A percentile compares a stretch with the other conserved stretches of the same genome.
Evolutionary conservation across 2,888 invertebrate species (phyloP).

Genomic region (Polydesmus complanatus): DNA sequence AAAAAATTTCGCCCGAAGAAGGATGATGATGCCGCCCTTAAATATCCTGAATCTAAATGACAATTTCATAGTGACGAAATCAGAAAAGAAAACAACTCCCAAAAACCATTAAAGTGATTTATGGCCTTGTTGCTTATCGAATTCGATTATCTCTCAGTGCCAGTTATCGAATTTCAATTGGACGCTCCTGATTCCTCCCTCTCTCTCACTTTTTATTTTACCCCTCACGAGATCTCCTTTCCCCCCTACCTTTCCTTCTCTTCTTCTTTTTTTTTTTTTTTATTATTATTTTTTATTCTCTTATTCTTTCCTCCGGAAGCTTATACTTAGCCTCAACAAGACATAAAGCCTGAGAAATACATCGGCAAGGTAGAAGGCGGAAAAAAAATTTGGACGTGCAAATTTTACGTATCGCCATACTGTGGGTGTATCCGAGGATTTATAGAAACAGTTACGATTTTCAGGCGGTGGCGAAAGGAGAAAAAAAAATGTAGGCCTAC

Average conservation of each 20-base stretch:
- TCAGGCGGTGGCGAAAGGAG: too few relatives aligned
- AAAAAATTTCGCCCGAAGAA: too few relatives aligned
- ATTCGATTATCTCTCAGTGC: not conserved
- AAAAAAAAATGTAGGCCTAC: not conserved
- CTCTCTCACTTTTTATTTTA: not conserved
- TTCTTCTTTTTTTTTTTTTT: not conserved
- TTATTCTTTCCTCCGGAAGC: not conserved
- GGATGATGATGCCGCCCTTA: not conserved
- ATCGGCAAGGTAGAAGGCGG: not conserved
- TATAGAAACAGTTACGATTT: not conserved
- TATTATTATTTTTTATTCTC: not conserved
- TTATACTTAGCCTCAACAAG: not conserved
- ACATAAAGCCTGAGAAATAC: not conserved
- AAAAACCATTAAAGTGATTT: not conserved
- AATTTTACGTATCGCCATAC: not conserved
- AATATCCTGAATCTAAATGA: not conserved
- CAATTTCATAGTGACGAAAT: not conserved
- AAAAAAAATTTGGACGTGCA: not conserved
- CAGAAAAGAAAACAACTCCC: not conserved
- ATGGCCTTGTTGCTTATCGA: not conserved
- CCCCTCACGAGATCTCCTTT: too few relatives aligned
- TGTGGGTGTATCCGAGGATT: not conserved
- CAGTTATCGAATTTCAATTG: not conserved
- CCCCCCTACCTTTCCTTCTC: too few relatives aligned
- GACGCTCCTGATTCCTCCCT: not conserved